Evolutionary conservation across 2,113 vertebrate species (phyloP).

Genomic region (Oncorhynchus kisutch): DNA sequence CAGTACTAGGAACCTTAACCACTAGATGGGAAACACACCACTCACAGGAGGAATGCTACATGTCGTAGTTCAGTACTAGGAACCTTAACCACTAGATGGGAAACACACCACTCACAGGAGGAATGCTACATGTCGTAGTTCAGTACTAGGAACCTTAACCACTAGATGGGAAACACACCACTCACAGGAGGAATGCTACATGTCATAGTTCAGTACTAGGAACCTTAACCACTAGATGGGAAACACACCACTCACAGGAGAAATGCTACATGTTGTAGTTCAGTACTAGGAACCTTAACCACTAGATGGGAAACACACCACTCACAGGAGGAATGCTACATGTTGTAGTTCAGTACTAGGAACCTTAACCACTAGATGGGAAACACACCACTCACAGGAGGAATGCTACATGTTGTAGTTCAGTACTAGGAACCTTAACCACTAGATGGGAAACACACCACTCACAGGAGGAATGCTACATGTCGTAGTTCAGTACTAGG

Average conservation of each 20-base stretch:
- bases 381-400: background rate
- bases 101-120: background rate
- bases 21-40: constrained; percentile 50
- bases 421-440: constrained; percentile 16
- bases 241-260: background rate
- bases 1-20: constrained; percentile 16
- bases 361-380: constrained; percentile 63
- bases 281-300: constrained; percentile 16
- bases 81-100: constrained; percentile 63
- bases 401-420: background rate
- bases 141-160: constrained; percentile 16
- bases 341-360: background rate
- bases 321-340: background rate
- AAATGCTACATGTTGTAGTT: background rate
- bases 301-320: constrained; percentile 50
- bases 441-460: constrained; percentile 50
- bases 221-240: constrained; percentile 63
- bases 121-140: background rate
- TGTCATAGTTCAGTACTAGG: background rate
- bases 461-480: background rate
- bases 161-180: constrained; percentile 50
- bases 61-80: background rate
- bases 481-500: background rate
- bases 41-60: background rate
- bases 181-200: background rate